Evolutionary conservation across 2,113 vertebrate genomes (phyloP).

Genomic region (Pygathrix nemaeus): DNA sequence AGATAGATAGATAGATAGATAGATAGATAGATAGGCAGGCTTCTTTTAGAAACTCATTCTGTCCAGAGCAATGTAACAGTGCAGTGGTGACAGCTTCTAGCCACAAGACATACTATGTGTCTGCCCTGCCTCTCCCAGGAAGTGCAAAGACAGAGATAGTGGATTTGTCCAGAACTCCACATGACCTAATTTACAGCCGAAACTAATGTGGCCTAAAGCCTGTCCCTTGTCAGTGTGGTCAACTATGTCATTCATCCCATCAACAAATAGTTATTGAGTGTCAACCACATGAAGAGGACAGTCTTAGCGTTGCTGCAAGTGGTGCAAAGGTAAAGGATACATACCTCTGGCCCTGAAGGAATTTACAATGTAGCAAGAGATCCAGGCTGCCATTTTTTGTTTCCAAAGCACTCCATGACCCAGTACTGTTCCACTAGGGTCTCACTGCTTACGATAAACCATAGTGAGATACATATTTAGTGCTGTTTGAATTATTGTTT

Average conservation of each 20-base stretch:
- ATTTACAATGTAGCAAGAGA: background rate
- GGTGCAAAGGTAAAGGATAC: background rate
- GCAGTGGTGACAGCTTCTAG: background rate
- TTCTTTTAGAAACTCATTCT: background rate
- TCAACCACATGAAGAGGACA: background rate
- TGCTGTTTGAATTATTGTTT: background rate
- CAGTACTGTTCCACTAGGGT: background rate
- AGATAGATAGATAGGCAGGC: background rate
- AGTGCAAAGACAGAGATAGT: background rate
- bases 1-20: too few species aligned
- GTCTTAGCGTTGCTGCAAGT: background rate
- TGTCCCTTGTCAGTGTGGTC: background rate
- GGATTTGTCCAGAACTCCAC: background rate
- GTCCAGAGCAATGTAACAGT: background rate
- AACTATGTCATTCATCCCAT: background rate
- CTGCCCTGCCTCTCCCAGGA: background rate
- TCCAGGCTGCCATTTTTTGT: background rate
- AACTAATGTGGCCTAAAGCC: background rate
- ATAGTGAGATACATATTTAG: background rate
- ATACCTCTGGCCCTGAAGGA: background rate
- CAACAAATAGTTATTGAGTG: background rate
- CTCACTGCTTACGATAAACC: background rate
- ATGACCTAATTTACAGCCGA: background rate
- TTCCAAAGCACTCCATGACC: background rate
- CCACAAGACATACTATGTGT: background rate